These are phyloP conservation scores for Edolisoma coerulescens DNA, from an alignment of 2,113 vertebrate species.

Conservation along the genomic window DNA sequence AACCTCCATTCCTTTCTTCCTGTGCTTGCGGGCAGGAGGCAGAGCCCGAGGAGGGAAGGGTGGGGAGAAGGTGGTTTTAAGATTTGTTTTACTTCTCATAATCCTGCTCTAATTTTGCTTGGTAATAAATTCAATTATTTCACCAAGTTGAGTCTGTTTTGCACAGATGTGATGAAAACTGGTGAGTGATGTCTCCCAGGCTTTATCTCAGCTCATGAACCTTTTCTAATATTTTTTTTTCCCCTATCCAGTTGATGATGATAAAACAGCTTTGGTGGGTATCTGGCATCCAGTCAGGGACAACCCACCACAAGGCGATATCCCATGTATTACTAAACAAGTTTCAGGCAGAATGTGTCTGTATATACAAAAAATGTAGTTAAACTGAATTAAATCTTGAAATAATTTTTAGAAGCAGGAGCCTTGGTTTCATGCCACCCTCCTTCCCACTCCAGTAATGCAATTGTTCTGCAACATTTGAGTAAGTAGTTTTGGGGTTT, in stretches of 20 bases:
- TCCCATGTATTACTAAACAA: not conserved
- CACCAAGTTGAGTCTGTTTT: not conserved
- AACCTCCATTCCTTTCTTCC: accelerated
- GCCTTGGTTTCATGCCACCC: not conserved
- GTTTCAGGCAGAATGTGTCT: not conserved
- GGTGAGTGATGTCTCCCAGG: not conserved
- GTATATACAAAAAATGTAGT: not conserved
- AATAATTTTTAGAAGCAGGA: not conserved
- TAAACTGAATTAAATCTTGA: not conserved
- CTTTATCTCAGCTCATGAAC: not conserved
- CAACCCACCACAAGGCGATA: not conserved
- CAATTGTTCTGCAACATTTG: not conserved
- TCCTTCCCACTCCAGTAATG: not conserved
- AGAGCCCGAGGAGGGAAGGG: accelerated
- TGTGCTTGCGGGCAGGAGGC: not conserved
- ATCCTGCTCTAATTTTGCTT: not conserved
- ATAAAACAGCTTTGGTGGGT: not conserved
- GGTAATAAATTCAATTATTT: not conserved
- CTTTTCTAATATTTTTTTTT: not conserved
- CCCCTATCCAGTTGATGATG: not conserved
- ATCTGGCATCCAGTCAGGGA: not conserved
- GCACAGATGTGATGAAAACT: not conserved
- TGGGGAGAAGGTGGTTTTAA: not conserved
- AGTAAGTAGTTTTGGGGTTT: not conserved
- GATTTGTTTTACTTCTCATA: not conserved